Percentiles rank a stretch among this genome's conserved stretches.
Conservation (phyloP, 53 echinoderm and acorn worm genomes). For the Actinopyga echinites region DNA sequence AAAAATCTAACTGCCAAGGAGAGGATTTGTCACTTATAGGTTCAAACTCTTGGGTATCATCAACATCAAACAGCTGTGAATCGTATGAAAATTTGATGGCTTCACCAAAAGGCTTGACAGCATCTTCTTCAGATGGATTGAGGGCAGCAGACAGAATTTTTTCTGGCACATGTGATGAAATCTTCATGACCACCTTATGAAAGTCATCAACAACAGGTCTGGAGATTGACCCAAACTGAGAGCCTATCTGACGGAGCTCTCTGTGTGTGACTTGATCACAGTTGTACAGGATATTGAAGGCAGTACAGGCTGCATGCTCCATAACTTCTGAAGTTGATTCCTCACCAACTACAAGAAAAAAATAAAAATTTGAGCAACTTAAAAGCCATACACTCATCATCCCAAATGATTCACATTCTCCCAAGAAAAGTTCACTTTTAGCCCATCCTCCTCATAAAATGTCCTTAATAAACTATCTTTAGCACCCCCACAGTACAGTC, state of each 20-base stretch:
- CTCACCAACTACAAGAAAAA: slow-evolving; percentile 27
- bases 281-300: slow-evolving; percentile 17
- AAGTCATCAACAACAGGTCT: slow-evolving; percentile 4
- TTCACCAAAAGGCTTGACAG: neutral
- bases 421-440: too few relatives aligned
- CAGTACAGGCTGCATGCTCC: slow-evolving; percentile 23
- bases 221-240: slow-evolving; percentile 26
- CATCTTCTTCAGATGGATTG: neutral
- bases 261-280: slow-evolving; percentile 19
- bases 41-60: slow-evolving; percentile 17
- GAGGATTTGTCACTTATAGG: neutral
- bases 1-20: slow-evolving; percentile 38
- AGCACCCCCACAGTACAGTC: too few relatives aligned
- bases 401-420: neutral
- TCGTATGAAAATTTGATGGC: slow-evolving; percentile 6
- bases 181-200: neutral
- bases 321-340: slow-evolving; percentile 18
- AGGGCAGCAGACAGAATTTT: neutral
- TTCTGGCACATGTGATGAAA: slow-evolving; percentile 11
- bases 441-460: too few relatives aligned
- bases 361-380: neutral
- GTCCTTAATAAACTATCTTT: too few relatives aligned
- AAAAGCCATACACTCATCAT: neutral
- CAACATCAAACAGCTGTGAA: neutral
- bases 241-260: slow-evolving; percentile 26